A percentile compares a stretch with the other conserved stretches of the same genome.
These are phyloP conservation scores for Microctenopoma stevenorrisi DNA, from an alignment of 2,797 vertebrate genomes.

Conservation along the genomic window DNA sequence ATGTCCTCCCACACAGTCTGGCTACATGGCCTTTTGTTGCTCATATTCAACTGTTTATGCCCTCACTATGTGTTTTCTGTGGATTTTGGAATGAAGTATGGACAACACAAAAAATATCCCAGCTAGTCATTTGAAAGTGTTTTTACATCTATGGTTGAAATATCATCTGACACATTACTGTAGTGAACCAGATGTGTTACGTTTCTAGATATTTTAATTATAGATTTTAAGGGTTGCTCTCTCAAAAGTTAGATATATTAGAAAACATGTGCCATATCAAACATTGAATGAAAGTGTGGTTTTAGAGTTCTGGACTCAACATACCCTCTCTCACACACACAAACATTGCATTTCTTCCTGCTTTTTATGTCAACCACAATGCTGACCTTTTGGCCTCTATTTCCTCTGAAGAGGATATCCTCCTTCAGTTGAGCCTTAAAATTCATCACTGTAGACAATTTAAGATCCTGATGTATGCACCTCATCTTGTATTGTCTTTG, in stretches of 20 bases:
- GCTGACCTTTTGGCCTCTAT: conserved; percentile 72
- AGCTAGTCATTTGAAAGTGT: conserved; percentile 4
- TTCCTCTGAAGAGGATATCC: conserved; percentile 74
- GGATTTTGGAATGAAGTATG: conserved; percentile 26
- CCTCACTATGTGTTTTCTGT: conserved; percentile 36
- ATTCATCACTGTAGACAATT: conserved; percentile 68
- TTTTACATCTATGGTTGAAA: conserved; percentile 22
- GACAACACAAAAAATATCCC: conserved; percentile 17
- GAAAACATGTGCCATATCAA: too few species aligned
- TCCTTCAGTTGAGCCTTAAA: conserved; percentile 67
- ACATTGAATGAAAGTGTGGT: not conserved
- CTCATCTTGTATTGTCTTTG: conserved; percentile 77
- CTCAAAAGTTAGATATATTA: too few species aligned
- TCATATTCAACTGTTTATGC: conserved; percentile 53
- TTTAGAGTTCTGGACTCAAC: conserved; percentile 21
- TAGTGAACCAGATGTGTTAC: not conserved
- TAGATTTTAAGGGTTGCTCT: too few species aligned
- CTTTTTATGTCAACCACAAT: conserved; percentile 75
- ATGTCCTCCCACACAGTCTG: conserved; percentile 75
- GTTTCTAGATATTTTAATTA: not conserved
- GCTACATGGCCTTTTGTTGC: conserved; percentile 48
- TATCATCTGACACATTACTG: not conserved
- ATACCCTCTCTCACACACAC: conserved; percentile 14
- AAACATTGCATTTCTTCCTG: conserved; percentile 43
- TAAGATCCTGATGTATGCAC: conserved; percentile 62